These are phyloP conservation scores for Percopsis transmontana DNA, from an alignment of 2,113 vertebrate genomes.

Conservation along the genomic window DNA sequence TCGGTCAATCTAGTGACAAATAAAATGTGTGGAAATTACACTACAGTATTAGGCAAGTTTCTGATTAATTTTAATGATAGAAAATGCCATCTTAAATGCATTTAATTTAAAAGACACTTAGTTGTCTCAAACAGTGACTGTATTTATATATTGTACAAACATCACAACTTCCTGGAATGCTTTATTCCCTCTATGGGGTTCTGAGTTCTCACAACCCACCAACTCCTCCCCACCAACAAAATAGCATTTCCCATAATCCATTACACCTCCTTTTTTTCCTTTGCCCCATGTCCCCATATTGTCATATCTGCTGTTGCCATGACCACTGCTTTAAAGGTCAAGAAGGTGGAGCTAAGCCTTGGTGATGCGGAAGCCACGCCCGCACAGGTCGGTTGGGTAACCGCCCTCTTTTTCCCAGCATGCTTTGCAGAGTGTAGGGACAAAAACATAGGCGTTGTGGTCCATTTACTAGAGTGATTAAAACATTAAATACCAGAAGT, in stretches of 20 bases:
- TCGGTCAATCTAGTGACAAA: too few relatives aligned
- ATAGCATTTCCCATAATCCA: slow-evolving; percentile 79
- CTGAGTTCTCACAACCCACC: slow-evolving; percentile 35
- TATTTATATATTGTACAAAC: neutral
- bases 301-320: slow-evolving; percentile 71
- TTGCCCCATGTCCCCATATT: slow-evolving; percentile 59
- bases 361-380: slow-evolving; percentile 59
- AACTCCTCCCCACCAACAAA: slow-evolving; percentile 25
- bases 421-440: slow-evolving; percentile 36
- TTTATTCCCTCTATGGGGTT: slow-evolving; percentile 3
- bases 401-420: slow-evolving; percentile 55
- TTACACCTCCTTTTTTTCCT: slow-evolving; percentile 72
- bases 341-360: slow-evolving; percentile 75
- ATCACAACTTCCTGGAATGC: slow-evolving; percentile 5
- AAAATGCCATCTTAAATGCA: neutral
- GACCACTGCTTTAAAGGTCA: slow-evolving; percentile 74
- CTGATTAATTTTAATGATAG: too few relatives aligned
- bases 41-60: too few relatives aligned
- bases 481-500: neutral
- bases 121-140: neutral
- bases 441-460: neutral
- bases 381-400: slow-evolving; percentile 83
- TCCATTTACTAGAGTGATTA: neutral
- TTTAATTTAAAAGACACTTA: neutral
- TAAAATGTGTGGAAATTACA: too few relatives aligned